phyloP scores from a whole-genome alignment of 1,140 invertebrate species.

The Pachyrhynchus sulphureomaculatus region DNA sequence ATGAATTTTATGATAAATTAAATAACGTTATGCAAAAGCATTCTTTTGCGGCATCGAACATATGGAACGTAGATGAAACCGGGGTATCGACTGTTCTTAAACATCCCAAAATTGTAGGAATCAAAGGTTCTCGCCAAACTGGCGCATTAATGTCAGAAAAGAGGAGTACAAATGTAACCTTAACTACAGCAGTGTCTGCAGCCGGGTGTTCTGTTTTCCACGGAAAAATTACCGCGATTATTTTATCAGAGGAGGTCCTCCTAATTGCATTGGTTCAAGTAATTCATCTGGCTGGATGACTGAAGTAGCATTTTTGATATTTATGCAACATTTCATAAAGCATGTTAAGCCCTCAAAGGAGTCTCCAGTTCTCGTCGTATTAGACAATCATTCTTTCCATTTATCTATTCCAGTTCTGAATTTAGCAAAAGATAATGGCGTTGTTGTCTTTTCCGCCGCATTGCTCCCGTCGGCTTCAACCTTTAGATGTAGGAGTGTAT shows the following conservation, averaged over 20 bases:
- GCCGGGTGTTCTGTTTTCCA: constrained; percentile 28
- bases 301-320: constrained; percentile 37
- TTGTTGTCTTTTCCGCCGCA: constrained; percentile 52
- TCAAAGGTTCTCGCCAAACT: not conserved
- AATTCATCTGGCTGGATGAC: constrained; percentile 23
- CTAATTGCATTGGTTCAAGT: constrained; percentile 10
- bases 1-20: not conserved
- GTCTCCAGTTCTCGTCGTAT: constrained; percentile 41
- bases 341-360: constrained; percentile 37
- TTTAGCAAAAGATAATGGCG: constrained; percentile 41
- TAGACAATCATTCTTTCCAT: constrained; percentile 40
- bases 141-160: constrained; percentile 5
- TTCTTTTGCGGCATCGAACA: constrained; percentile 46
- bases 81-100: constrained; percentile 26
- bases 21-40: constrained; percentile 41
- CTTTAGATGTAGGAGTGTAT: constrained; percentile 49
- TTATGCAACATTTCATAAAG: constrained; percentile 47
- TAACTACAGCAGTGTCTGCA: not conserved
- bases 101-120: constrained; percentile 2
- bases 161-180: constrained; percentile 1
- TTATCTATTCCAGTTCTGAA: constrained; percentile 34
- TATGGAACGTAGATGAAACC: constrained; percentile 52
- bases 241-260: constrained; percentile 24
- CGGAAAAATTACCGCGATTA: constrained; percentile 12
- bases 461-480: constrained; percentile 51